Evolutionary conservation across 2,888 invertebrate species (phyloP), one percentile per base, ranked within the genome.

Genomic region (Sinotaia quadrata): DNA sequence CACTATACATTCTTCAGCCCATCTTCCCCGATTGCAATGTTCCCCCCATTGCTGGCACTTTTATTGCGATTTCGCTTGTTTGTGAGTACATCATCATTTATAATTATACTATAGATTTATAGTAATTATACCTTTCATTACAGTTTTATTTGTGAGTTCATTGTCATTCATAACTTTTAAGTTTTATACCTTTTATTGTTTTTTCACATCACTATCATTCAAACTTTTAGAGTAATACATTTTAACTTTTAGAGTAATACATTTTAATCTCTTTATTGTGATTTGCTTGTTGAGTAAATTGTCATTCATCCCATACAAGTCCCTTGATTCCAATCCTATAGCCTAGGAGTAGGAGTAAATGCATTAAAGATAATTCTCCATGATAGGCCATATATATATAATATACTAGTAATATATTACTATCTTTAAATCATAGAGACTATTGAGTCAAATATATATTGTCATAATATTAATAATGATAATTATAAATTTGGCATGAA

Each of bases 1-100:
- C 86, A 8, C 74, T 84, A 31, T 87, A 87, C 75, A 78, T 85
- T 18, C 71, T 87, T n/a, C 81, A 86, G 67, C 86, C 87, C 2
- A 71, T 85, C 10, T 87, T 85, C 63, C 82, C 84, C 15, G 80
- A 82, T 59, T 87, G 87, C 72, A 78, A 78, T 27, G 73, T 84
- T 4, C 87, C 87, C 2, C 76, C 78, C 5, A 31, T 74, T 2
- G 81, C 83, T 2, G 66, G 79, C 5, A 75, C 78, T 34, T 71
- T 86, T 7, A 68, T 86, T 21, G 87, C 84, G 18, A 81, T 82
- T 49, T 58, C 79, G 18, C 81, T 84, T 36, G 76, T 86, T n/a
- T 77, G 85, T 87, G 78, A 84, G 85, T 86, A 76, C 68, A 33
- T 21, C 7, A 15, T 66, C 8, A n/a, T 57, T 18, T 8, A n/a